Base-by-base conservation (phyloP, 2,888 invertebrate species). In the Nemotelus nigrinus region DNA sequence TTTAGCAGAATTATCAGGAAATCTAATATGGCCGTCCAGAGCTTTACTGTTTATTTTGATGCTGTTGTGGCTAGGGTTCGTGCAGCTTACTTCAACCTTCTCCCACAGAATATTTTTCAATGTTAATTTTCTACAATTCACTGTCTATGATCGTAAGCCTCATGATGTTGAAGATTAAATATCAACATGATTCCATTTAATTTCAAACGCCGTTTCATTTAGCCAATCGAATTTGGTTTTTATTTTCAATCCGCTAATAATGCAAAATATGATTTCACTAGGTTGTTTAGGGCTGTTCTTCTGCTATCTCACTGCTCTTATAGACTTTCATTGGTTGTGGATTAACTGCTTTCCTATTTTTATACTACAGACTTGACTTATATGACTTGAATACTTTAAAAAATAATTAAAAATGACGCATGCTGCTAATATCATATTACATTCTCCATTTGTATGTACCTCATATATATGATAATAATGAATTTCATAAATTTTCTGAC, bases 371-470 rank as follows among this genome's bases (percentile, higher is more conserved):
- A 47, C 53, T 68, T 65, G 47, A 53, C 55, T 70, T 53, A 10
- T 25, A 25, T n/a, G 45, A 43, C 53, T 70, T 70, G 43, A 53
- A 10, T 70, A 53, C 7, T 70, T 65, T 64, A 64, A 76, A 75
- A 63, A 45, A 76, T 65, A 76, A 76, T 55, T 65, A 76, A 76
- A 76, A 76, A 65, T 76, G 55, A 63, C 75, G 67, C 64, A 57
- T 65, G 45, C 68, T 75, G 58, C 60, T 25, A 25, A 25, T 25
- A 25, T 67, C 45, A 55, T 43, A 45, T 70, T 50, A 75, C 68
- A 76, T 65, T 78, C 43, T 47, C 48, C 60, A 77, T 65, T 77
- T 74, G 77, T 77, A 57, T 78, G 25, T 65, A 70, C 48, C 44
- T 65, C 72, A 67, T 79, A 74, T 74, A 77, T 75, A 74, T 72